phyloP scores from a whole-genome alignment of 2,113 vertebrate genomes.

The Corythaixoides concolor region DNA sequence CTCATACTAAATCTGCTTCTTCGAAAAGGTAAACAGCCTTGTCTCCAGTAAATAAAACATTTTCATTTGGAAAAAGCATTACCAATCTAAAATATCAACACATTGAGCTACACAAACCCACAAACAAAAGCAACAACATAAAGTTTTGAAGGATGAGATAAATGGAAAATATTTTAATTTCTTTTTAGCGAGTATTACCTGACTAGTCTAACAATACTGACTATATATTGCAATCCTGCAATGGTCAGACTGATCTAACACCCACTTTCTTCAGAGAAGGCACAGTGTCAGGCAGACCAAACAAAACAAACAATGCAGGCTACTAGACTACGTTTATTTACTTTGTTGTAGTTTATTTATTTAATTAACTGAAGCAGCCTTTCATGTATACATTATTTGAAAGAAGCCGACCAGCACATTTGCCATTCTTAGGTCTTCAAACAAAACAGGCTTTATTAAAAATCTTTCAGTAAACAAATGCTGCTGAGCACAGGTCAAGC shows the following conservation, averaged over 20 bases:
- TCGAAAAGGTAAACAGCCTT: constrained; percentile 7
- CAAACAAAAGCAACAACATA: background rate
- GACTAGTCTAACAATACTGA: background rate
- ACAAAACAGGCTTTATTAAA: background rate
- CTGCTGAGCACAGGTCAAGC: background rate
- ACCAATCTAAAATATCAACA: background rate
- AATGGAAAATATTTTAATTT: background rate
- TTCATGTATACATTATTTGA: background rate
- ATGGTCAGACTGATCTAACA: background rate
- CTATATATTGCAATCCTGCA: background rate
- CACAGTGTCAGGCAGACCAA: background rate
- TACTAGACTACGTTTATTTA: background rate
- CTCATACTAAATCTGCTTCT: background rate
- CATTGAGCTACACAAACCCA: background rate
- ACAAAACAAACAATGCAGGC: background rate
- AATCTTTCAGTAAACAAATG: background rate
- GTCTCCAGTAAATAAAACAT: constrained; percentile 4
- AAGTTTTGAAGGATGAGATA: background rate
- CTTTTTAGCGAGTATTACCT: background rate
- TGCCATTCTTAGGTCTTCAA: background rate
- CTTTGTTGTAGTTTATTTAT: background rate
- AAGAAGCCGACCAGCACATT: background rate
- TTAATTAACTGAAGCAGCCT: background rate
- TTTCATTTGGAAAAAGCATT: background rate
- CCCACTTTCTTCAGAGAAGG: background rate